A percentile compares a stretch with the other conserved stretches of the same genome.
Evolutionary conservation across 2,113 vertebrate species (phyloP).

Genomic region (Thalassoma bifasciatum): DNA sequence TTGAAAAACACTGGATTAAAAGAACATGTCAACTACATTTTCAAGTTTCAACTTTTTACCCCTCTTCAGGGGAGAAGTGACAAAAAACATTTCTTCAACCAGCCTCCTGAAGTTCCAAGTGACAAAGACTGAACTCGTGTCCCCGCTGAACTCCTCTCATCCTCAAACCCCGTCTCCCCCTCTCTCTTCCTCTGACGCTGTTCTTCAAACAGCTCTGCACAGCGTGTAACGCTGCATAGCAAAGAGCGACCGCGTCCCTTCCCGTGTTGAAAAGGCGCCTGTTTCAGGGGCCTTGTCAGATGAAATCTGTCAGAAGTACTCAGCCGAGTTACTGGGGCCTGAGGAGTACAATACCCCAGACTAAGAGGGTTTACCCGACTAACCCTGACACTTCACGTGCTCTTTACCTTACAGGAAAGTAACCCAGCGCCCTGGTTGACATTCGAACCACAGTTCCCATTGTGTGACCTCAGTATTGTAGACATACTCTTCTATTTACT

Average conservation of each 20-base stretch:
- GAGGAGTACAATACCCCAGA: conserved; percentile 51
- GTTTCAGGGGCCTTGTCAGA: conserved; percentile 70
- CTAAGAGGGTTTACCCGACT: conserved; percentile 49
- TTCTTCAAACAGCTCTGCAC: conserved; percentile 57
- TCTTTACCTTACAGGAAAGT: conserved; percentile 45
- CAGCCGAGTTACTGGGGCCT: conserved; percentile 54
- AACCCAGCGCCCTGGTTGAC: conserved; percentile 53
- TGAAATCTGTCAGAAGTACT: conserved; percentile 74
- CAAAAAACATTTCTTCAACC: conserved; percentile 21
- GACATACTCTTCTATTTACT: conserved; percentile 65
- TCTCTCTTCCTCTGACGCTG: conserved; percentile 29
- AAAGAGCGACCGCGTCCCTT: conserved; percentile 42
- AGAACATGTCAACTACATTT: conserved; percentile 10
- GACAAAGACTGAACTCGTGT: conserved; percentile 59
- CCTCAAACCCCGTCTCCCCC: conserved; percentile 34
- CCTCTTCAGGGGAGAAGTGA: conserved; percentile 2
- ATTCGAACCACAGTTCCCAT: conserved; percentile 35
- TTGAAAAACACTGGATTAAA: no score
- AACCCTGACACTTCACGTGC: conserved; percentile 40
- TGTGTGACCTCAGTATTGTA: conserved; percentile 56
- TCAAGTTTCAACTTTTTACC: not conserved
- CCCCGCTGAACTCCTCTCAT: conserved; percentile 53
- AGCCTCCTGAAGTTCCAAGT: conserved; percentile 39
- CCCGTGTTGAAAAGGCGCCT: conserved; percentile 40
- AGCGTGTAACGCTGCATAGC: conserved; percentile 43